These are phyloP conservation scores for Camptogramma bilineatum DNA, from an alignment of 2,888 invertebrate genomes.

Conservation along the genomic window DNA sequence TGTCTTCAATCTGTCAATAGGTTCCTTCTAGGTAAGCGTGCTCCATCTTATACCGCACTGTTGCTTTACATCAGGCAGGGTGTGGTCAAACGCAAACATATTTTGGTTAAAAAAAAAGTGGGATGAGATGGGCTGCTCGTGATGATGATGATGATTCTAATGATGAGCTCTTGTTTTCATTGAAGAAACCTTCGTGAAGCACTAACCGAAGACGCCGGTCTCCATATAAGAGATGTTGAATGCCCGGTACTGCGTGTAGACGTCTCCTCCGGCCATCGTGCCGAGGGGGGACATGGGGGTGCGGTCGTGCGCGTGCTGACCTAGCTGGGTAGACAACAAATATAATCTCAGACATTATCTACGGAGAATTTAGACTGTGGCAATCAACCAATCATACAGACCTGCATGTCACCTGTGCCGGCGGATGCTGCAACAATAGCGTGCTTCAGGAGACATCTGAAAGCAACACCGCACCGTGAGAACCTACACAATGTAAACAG, in stretches of 20 bases:
- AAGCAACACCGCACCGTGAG: conserved; percentile 4
- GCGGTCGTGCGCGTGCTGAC: conserved; percentile 59
- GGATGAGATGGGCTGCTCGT: no score
- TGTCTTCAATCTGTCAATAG: no score
- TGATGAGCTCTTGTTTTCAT: no score
- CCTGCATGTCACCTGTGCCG: conserved; percentile 54
- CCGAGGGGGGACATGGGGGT: conserved; percentile 61
- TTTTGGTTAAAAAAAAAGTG: no score
- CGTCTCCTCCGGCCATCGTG: conserved; percentile 52
- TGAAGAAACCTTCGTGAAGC: neutral
- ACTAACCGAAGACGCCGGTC: conserved; percentile 69
- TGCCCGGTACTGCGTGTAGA: conserved; percentile 59
- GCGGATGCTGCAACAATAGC: conserved; percentile 66
- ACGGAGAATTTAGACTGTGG: neutral
- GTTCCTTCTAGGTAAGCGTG: no score
- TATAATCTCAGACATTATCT: no score
- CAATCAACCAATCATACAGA: neutral
- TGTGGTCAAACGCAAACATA: no score
- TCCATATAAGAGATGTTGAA: conserved; percentile 73
- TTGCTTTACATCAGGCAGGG: no score
- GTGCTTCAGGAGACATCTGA: conserved; percentile 59
- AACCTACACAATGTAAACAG: no score
- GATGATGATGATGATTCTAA: no score
- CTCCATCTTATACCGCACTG: no score
- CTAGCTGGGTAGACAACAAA: conserved; percentile 44